Evolutionary conservation across 2,888 invertebrate genomes (phyloP), one percentile per base, ranked within the genome.

Genomic region (Cataglyphis livida): DNA sequence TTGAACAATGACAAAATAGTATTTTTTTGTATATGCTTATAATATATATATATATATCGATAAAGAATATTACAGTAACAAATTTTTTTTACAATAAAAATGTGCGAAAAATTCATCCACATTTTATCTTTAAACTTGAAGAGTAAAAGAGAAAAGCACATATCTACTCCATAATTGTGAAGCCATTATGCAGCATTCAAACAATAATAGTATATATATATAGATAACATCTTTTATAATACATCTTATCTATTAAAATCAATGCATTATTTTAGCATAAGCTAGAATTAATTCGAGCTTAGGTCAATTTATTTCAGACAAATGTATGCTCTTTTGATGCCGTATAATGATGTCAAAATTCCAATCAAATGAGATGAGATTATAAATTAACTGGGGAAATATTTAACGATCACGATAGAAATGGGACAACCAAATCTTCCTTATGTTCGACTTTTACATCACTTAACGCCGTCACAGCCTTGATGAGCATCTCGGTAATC

Each of bases 341-440:
- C 62, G 44, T 44, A 65, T 51, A 51, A 51, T 28, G 38, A 65
- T 64, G 62, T 66, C 44, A 66, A 57, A 25, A 75, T 83, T 82
- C 84, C 81, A 70, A 83, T 90, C 74, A 86, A 65, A 75, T 85
- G 64, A 64, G 70, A 70, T 82, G 70, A 59, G 48, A 51, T 25
- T 83, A 70, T 62, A 79, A 82, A 66, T 84, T 79, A 84, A 66
- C 51, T 35, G 73, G 85, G 82, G 83, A 85, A 62, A 75, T 75
- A 38, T 65, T 75, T 48, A 81, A 85, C 78, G 90, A 93, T 94
- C 94, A 94, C 91, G 94, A 94, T 71, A 94, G 96, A 95, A 98
- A 98, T 12, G 98, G 98, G 76, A 98, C 98, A 84, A 98, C 98
- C 91, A 98, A 95, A 91, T 98, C 98, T 94, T 98, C 98, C 93